Evolutionary conservation across 2,113 vertebrate genomes (phyloP), one percentile per base, ranked within the genome.

Genomic region (Amphiprion ocellaris): DNA sequence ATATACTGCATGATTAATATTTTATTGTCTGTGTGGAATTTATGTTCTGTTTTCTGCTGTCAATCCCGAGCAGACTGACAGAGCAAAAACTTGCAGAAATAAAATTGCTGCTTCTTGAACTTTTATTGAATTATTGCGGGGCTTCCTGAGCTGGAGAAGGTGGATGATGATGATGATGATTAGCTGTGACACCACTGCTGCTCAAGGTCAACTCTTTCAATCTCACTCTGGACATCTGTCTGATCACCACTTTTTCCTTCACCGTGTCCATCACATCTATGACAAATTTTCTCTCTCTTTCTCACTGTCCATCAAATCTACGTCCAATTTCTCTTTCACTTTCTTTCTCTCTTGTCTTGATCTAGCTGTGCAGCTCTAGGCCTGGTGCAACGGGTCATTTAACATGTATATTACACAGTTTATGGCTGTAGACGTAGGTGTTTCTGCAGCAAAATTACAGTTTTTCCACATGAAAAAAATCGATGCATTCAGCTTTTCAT

Each of bases 301-400:
- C 19, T 24, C 39, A 53, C 54, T 16, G 55, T 47, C 44, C 49
- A 2, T 69, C 58, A 54, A 47, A 0, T 59, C 23, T 10, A 24
- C 16, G 23, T 6, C 46, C 47, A 47, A 47, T 17, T 47, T 5
- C 19, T 64, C 21, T 30, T 17, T 56, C 26, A 4, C 30, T 30
- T 30, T 47, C 15, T n/a, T 9, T 37, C 17, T 65, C 33, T 60
- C 33, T 47, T 10, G 44, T 23, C 58, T 17, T 8, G 15, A 69
- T 14, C 23, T 4, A 28, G n/a, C 17, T 14, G 17, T 17, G 37
- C 3, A 61, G 0, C 53, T 69, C 30, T 53, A 24, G 19, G 23
- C 46, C 24, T 9, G 72, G 63, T 61, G 79, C 54, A 81, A 82
- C 24, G 30, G 50, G 52, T 79, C 66, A 83, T 88, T 79, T 72